phyloP scores from a whole-genome alignment of 2,797 vertebrate genomes.

The Sebastes flavidus region DNA sequence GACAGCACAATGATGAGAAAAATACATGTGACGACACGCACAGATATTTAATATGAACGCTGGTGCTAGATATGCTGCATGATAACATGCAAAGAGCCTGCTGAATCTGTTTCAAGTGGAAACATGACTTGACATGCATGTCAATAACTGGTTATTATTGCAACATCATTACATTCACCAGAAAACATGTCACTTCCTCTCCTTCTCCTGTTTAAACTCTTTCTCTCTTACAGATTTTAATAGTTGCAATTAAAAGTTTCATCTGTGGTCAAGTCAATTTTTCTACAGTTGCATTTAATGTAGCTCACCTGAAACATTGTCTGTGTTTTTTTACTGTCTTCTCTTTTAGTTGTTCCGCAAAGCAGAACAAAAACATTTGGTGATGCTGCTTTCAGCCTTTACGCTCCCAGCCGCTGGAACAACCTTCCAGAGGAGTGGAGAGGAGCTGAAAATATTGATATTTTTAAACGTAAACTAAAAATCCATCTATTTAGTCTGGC shows the following conservation, averaged over 20 bases:
- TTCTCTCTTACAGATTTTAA: background rate
- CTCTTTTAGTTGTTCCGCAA: too few species aligned
- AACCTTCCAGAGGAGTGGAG: too few species aligned
- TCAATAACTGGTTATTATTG: background rate
- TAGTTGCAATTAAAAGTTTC: background rate
- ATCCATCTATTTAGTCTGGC: too few species aligned
- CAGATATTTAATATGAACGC: background rate
- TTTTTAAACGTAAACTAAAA: too few species aligned
- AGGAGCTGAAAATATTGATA: too few species aligned
- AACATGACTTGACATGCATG: background rate
- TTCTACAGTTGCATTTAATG: background rate
- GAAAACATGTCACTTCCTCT: accelerated
- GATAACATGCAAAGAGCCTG: accelerated
- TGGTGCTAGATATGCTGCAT: background rate
- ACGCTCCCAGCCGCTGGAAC: too few species aligned
- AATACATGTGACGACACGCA: accelerated
- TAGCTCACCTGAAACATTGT: background rate
- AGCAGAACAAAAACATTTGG: too few species aligned
- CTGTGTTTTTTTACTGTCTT: background rate
- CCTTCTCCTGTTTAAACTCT: too few species aligned
- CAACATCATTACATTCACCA: background rate
- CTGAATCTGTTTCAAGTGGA: background rate
- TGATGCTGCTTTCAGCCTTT: too few species aligned
- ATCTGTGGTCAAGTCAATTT: background rate
- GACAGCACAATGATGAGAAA: background rate